Base-by-base conservation (phyloP, 2,797 vertebrate species). In the Hybognathus amarus region DNA sequence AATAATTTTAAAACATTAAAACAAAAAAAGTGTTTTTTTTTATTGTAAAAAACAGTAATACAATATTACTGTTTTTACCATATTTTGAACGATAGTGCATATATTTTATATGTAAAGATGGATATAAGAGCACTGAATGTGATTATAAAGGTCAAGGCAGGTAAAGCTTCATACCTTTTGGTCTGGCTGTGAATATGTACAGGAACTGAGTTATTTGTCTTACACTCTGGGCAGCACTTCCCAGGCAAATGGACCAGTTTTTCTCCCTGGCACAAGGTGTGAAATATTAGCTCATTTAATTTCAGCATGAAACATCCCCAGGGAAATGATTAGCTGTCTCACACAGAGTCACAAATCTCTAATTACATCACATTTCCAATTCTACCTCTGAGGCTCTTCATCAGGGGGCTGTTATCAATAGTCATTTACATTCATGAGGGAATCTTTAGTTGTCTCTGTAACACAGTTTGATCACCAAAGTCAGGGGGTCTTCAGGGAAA, bases 171-270 rank as follows among this genome's bases (percentile, higher is more conserved):
- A 92, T 93, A 96, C 96, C 85, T 91, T 91, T 88, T 91, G 93
- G 89, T 84, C 83, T 79, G 90, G 91, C 54, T 89, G 92, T 87
- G 93, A 91, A 89, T 94, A 92, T 83, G 94, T 85, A 91, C 98
- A 99, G 86, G 90, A 87, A 11, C 92, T 88, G 59, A 79, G 94
- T 20, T n/a, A n/a, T 83, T 89, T 2, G 93, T 89, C 80, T 94
- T 91, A 89, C 98, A 99, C 91, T 98, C 96, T 8, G 96, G 94
- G 87, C 98, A 99, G 89, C 98, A 99, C 87, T 96, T 97, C 54
- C 92, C 96, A 38, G 93, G 89, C 38, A 96, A 90, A 87, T 96
- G 94, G 86, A 96, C 88, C 79, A 96, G 91, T 90, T 97, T 95
- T 83, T 96, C 96, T 63, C 94, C 96, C 98, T 99, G 77, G 40